Evolutionary conservation across 2,113 vertebrate species (phyloP).

Genomic region (Trachemys scripta): DNA sequence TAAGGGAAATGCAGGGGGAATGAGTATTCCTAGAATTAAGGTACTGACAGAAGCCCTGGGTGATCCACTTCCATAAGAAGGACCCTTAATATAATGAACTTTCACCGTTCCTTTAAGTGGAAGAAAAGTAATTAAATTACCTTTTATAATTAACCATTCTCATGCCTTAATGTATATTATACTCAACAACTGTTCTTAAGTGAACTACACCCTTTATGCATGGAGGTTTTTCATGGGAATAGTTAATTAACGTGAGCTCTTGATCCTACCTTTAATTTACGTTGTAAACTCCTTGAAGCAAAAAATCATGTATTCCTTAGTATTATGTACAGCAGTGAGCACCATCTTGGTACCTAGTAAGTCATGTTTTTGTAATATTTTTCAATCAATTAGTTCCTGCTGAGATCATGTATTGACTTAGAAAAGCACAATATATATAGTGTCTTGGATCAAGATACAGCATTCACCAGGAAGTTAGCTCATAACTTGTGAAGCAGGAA

Average conservation of each 20-base stretch:
- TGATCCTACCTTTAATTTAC: not conserved
- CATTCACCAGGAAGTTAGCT: conserved; percentile 27
- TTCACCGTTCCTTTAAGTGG: not conserved
- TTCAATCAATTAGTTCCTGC: not conserved
- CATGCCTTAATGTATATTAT: not conserved
- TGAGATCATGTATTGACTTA: not conserved
- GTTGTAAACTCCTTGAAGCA: not conserved
- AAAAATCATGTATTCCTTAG: not conserved
- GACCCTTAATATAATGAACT: not conserved
- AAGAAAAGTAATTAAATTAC: not conserved
- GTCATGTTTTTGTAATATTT: not conserved
- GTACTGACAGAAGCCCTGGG: not conserved
- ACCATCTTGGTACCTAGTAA: not conserved
- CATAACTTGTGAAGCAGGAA: conserved; percentile 16
- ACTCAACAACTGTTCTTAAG: not conserved
- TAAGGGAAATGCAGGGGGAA: not conserved
- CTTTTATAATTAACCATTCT: not conserved
- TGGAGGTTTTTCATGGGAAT: not conserved
- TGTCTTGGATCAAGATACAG: not conserved
- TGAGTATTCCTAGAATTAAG: not conserved
- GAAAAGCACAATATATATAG: not conserved
- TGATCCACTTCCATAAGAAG: not conserved
- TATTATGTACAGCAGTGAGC: conserved; percentile 19
- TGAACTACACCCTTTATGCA: accelerated
- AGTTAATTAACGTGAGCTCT: not conserved